Percentiles rank a stretch among this genome's conserved stretches.
Conservation (phyloP, 23 tunicate species). For the Oikopleura dioica region DNA sequence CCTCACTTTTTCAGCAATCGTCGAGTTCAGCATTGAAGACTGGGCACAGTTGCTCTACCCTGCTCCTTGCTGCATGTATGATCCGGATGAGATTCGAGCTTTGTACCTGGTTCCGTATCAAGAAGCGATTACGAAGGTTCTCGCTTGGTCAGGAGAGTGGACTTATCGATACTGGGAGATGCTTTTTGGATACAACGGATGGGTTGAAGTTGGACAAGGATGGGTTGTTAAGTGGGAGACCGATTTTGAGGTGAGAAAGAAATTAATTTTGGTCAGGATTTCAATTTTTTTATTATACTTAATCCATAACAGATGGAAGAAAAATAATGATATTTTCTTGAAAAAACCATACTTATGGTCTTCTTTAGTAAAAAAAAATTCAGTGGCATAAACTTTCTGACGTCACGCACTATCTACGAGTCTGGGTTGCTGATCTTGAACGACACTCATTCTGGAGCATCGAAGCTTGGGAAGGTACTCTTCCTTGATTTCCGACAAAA, state of each 20-base stretch:
- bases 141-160: neutral
- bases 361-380: neutral
- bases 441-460: no score
- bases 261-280: neutral
- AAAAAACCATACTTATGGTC: neutral
- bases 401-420: neutral
- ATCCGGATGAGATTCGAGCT: neutral
- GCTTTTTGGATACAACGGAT: neutral
- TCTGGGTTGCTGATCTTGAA: neutral
- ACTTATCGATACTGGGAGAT: conserved; percentile 4
- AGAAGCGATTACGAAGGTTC: neutral
- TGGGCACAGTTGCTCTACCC: neutral
- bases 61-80: neutral
- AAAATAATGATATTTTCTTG: neutral
- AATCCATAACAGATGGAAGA: neutral
- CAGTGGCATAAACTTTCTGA: conserved; percentile 7
- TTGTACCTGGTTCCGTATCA: neutral
- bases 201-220: neutral
- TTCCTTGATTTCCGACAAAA: neutral
- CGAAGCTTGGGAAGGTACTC: neutral
- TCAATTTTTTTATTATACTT: neutral
- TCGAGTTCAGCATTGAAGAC: neutral
- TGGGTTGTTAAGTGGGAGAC: conserved; percentile 8
- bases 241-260: neutral
- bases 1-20: neutral